Evolutionary conservation across 2,113 vertebrate genomes (phyloP).

Genomic region (Odocoileus hemionus): DNA sequence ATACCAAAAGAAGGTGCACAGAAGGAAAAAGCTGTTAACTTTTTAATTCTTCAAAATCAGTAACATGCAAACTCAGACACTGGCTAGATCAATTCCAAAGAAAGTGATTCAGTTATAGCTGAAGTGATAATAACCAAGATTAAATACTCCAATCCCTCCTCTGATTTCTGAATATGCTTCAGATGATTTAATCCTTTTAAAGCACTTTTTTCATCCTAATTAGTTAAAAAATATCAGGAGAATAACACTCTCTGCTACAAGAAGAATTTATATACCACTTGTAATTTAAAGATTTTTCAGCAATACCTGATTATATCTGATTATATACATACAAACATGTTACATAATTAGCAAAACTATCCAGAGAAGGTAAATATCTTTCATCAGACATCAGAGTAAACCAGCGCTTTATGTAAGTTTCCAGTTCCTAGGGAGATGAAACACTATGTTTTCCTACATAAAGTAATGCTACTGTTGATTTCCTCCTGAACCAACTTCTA

Average conservation of each 20-base stretch:
- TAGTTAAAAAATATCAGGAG: not conserved
- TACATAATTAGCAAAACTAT: not conserved
- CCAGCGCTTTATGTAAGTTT: not conserved
- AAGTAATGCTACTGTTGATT: not conserved
- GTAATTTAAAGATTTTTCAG: not conserved
- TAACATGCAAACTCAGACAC: not conserved
- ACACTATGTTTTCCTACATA: not conserved
- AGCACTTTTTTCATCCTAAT: not conserved
- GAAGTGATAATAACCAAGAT: not conserved
- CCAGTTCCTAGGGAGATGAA: not conserved
- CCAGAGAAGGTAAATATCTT: not conserved
- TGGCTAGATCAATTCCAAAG: not conserved
- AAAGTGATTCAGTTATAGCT: not conserved
- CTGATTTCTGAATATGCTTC: not conserved
- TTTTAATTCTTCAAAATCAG: constrained; percentile 16
- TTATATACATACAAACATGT: not conserved
- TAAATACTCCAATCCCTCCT: not conserved
- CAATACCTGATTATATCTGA: not conserved
- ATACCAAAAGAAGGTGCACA: not conserved
- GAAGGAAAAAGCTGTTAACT: not conserved
- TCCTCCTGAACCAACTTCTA: not conserved
- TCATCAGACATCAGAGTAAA: not conserved
- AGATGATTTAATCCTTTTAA: not conserved
- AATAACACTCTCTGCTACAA: not conserved
- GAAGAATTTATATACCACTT: not conserved